phyloP scores from a whole-genome alignment of 2,113 vertebrate genomes.

The Felis chaus region DNA sequence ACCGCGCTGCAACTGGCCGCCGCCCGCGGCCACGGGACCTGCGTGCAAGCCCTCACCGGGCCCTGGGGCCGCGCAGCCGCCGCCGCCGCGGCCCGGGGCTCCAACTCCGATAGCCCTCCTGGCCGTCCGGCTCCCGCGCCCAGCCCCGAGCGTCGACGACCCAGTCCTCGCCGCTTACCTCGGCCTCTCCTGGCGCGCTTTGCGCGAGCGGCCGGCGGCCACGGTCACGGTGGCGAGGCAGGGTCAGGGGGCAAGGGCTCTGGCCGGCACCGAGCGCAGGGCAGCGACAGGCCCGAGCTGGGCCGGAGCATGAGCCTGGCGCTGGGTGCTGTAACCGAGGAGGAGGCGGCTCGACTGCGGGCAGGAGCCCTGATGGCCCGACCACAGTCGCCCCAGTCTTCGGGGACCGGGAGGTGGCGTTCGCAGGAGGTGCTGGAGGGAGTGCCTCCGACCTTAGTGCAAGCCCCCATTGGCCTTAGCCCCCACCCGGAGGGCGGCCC shows the following conservation, averaged over 20 bases:
- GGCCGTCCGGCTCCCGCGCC: constrained; percentile 53
- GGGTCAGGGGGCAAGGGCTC: constrained; percentile 44
- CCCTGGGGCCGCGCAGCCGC: constrained; percentile 77
- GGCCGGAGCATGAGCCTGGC: constrained; percentile 79
- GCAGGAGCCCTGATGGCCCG: constrained; percentile 63
- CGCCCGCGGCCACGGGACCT: constrained; percentile 88
- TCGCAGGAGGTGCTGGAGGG: constrained; percentile 75
- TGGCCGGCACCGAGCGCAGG: constrained; percentile 62
- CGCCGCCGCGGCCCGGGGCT: constrained; percentile 66
- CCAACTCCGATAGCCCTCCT: constrained; percentile 74
- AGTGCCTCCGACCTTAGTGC: constrained; percentile 44
- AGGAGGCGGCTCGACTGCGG: constrained; percentile 73
- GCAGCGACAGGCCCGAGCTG: constrained; percentile 74
- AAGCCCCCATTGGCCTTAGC: constrained; percentile 68
- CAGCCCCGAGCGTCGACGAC: constrained; percentile 68
- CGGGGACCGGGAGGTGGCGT: constrained; percentile 75
- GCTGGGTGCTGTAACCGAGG: constrained; percentile 70
- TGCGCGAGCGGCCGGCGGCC: constrained; percentile 65
- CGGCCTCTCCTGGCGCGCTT: constrained; percentile 80
- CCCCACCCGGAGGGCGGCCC: constrained; percentile 68
- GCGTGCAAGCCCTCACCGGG: constrained; percentile 87
- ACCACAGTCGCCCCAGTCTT: constrained; percentile 69
- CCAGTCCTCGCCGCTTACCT: constrained; percentile 78
- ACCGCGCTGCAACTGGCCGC: constrained; percentile 89
- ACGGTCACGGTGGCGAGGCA: constrained; percentile 46